These are phyloP conservation scores for Dugesia japonica DNA, from an alignment of 2,888 invertebrate species.

Conservation along the genomic window DNA sequence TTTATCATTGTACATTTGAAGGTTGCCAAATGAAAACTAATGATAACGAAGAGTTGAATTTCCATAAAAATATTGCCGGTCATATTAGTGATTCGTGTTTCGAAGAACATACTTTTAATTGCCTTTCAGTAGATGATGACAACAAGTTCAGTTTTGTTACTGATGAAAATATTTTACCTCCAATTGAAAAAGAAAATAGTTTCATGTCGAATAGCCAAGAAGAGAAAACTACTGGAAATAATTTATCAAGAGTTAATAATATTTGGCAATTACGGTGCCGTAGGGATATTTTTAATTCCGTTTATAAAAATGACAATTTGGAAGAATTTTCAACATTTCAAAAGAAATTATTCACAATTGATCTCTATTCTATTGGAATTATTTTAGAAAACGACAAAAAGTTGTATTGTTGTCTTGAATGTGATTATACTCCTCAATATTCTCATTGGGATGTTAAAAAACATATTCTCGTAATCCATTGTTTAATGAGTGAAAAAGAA, in stretches of 20 bases:
- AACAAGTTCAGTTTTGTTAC: too few species aligned
- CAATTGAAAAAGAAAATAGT: too few species aligned
- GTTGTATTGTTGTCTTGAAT: not conserved
- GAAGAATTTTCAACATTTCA: too few species aligned
- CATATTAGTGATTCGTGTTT: not conserved
- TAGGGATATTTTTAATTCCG: too few species aligned
- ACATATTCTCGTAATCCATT: constrained; percentile 30
- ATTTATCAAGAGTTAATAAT: too few species aligned
- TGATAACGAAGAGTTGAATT: not conserved
- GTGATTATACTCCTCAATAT: constrained; percentile 23
- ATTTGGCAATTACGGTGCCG: too few species aligned
- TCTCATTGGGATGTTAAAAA: constrained; percentile 26
- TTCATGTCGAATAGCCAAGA: too few species aligned
- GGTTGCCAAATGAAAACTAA: not conserved
- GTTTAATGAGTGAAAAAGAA: not conserved
- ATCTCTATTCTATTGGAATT: not conserved
- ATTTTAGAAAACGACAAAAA: not conserved
- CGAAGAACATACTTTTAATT: not conserved
- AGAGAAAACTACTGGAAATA: too few species aligned
- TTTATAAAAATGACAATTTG: too few species aligned
- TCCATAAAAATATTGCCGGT: not conserved
- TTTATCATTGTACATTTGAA: not conserved
- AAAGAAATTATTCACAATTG: not conserved
- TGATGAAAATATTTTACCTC: too few species aligned
- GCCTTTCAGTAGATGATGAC: not conserved